A percentile compares a stretch with the other conserved stretches of the same genome.
These are phyloP conservation scores for Pelecanus crispus DNA, from an alignment of 2,113 vertebrate genomes.

Conservation along the genomic window DNA sequence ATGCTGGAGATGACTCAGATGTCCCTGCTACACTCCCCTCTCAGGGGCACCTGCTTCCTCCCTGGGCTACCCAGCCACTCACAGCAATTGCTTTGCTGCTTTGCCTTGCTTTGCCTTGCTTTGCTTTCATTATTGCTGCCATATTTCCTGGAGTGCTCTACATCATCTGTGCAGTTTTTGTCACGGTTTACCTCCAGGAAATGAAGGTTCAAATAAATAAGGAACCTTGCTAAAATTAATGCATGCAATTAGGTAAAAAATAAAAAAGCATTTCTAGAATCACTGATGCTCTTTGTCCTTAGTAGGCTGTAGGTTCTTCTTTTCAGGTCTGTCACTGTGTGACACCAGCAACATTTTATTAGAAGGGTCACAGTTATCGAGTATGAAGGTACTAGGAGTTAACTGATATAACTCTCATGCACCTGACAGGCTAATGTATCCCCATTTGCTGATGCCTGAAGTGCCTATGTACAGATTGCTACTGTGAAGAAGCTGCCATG, in stretches of 20 bases:
- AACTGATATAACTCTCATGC: not conserved
- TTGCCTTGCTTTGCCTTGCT: not conserved
- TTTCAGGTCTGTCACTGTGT: not conserved
- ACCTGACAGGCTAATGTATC: not conserved
- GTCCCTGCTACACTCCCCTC: not conserved
- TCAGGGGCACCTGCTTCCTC: accelerated
- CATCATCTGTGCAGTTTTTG: not conserved
- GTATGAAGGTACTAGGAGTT: not conserved
- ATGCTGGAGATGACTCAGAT: not conserved
- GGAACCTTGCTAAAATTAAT: not conserved
- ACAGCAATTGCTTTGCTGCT: not conserved
- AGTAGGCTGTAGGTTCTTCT: not conserved
- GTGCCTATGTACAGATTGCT: not conserved
- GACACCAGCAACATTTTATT: not conserved
- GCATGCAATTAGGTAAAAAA: not conserved
- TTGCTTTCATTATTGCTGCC: not conserved
- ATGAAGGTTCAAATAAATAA: not conserved
- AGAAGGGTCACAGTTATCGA: not conserved
- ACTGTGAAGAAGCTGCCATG: not conserved
- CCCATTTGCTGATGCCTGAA: not conserved
- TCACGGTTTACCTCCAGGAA: not conserved
- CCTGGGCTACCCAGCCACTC: not conserved
- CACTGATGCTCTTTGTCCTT: not conserved
- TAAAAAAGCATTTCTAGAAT: not conserved
- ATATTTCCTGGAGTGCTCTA: not conserved